Conservation (phyloP, 2,888 invertebrate species). For the Apeira syringaria region DNA sequence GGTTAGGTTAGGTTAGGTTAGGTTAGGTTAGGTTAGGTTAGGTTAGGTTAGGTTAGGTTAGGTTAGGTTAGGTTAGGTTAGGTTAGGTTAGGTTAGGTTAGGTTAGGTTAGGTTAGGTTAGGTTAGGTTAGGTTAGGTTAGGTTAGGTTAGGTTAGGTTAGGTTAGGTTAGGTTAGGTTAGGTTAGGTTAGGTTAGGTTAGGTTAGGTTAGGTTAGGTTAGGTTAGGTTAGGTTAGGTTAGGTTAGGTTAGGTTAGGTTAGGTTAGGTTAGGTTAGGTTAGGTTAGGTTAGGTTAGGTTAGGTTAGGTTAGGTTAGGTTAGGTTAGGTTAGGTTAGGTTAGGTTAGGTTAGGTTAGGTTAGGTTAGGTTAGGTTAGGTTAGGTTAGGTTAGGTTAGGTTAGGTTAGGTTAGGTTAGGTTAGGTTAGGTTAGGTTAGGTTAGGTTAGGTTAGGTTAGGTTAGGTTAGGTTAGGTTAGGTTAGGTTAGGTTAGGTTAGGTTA, state of each 20-base stretch:
- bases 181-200: slow-evolving; percentile 22
- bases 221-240: slow-evolving; percentile 8
- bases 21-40: slow-evolving; percentile 18
- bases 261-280: slow-evolving; percentile 9
- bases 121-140: slow-evolving; percentile 18
- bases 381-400: slow-evolving; percentile 10
- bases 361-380: slow-evolving; percentile 10
- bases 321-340: slow-evolving; percentile 6
- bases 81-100: slow-evolving; percentile 18
- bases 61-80: slow-evolving; percentile 11
- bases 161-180: slow-evolving; percentile 22
- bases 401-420: slow-evolving; percentile 9
- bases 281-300: slow-evolving; percentile 10
- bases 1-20: slow-evolving; percentile 8
- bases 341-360: slow-evolving; percentile 10
- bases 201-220: slow-evolving; percentile 4
- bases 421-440: slow-evolving; percentile 8
- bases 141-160: slow-evolving; percentile 23
- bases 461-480: slow-evolving; percentile 6
- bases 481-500: slow-evolving; percentile 8
- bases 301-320: slow-evolving; percentile 5
- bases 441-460: slow-evolving; percentile 9
- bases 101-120: slow-evolving; percentile 20
- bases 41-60: slow-evolving; percentile 19
- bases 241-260: slow-evolving; percentile 7